These are phyloP conservation scores for Actinernus sp. DNA, from an alignment of 92 coral and sea anemone species.

Conservation along the genomic window DNA sequence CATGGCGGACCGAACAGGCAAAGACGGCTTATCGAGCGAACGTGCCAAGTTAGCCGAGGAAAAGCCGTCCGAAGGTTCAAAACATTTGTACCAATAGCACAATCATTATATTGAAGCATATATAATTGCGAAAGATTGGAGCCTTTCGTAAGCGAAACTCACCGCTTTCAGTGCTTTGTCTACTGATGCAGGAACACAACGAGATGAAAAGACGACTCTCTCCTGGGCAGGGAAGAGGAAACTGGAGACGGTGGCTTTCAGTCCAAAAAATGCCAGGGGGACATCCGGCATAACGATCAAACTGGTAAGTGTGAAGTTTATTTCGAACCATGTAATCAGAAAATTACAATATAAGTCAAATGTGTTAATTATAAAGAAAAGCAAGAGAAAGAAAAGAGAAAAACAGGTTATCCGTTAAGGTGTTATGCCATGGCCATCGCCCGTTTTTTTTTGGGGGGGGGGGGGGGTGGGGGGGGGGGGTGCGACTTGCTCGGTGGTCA, in stretches of 20 bases:
- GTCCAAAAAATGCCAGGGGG: conserved; percentile 8
- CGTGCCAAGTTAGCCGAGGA: not conserved
- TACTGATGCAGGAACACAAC: conserved; percentile 15
- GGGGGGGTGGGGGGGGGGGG: too few species aligned
- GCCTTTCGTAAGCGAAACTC: conserved; percentile 11
- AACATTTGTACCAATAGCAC: too few species aligned
- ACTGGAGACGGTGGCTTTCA: conserved; percentile 6
- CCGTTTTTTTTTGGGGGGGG: too few species aligned
- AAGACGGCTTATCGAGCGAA: not conserved
- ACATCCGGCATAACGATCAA: conserved; percentile 47
- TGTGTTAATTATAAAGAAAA: too few species aligned
- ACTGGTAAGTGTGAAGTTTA: conserved; percentile 32
- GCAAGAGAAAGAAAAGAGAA: too few species aligned
- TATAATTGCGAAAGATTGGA: not conserved
- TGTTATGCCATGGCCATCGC: too few species aligned
- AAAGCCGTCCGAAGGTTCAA: not conserved
- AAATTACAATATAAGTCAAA: too few species aligned
- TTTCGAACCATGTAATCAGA: not conserved
- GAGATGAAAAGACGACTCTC: not conserved
- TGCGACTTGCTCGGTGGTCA: too few species aligned
- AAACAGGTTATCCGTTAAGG: too few species aligned
- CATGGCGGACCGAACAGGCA: not conserved
- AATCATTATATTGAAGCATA: not conserved
- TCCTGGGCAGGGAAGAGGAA: conserved; percentile 31
- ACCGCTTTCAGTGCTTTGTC: conserved; percentile 34